These are phyloP conservation scores for Hycleus cichorii DNA, from an alignment of 1,140 invertebrate species.

Conservation along the genomic window DNA sequence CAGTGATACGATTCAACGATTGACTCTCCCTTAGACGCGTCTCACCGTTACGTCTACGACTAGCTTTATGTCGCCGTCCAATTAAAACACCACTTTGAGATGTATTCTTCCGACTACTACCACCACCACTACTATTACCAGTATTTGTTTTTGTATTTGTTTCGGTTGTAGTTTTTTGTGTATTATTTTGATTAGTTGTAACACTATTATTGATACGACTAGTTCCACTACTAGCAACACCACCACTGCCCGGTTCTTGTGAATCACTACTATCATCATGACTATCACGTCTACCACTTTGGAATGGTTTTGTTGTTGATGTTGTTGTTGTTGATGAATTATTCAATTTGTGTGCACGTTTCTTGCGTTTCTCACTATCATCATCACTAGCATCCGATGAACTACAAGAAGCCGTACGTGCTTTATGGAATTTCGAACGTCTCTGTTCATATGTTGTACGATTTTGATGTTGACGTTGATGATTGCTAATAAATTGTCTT, in stretches of 20 bases:
- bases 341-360: constrained; percentile 64
- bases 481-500: constrained; percentile 37
- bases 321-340: constrained; percentile 38
- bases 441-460: constrained; percentile 52
- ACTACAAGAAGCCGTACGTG: constrained; percentile 77
- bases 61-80: constrained; percentile 47
- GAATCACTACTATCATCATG: constrained; percentile 72
- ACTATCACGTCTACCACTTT: constrained; percentile 54
- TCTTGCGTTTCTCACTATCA: constrained; percentile 75
- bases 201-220: neutral
- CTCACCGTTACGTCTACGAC: constrained; percentile 53
- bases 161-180: constrained; percentile 23
- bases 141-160: constrained; percentile 25
- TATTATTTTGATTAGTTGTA: constrained; percentile 10
- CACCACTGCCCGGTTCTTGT: constrained; percentile 48
- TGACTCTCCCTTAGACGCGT: constrained; percentile 69
- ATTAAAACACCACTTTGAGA: constrained; percentile 34
- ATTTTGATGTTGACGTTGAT: constrained; percentile 36
- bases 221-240: constrained; percentile 40
- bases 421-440: constrained; percentile 64
- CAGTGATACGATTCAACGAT: constrained; percentile 73
- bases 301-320: constrained; percentile 47
- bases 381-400: constrained; percentile 88
- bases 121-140: constrained; percentile 34
- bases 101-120: constrained; percentile 38